These are phyloP conservation scores for Pandemis corylana DNA, from an alignment of 2,888 invertebrate genomes.

Conservation along the genomic window DNA sequence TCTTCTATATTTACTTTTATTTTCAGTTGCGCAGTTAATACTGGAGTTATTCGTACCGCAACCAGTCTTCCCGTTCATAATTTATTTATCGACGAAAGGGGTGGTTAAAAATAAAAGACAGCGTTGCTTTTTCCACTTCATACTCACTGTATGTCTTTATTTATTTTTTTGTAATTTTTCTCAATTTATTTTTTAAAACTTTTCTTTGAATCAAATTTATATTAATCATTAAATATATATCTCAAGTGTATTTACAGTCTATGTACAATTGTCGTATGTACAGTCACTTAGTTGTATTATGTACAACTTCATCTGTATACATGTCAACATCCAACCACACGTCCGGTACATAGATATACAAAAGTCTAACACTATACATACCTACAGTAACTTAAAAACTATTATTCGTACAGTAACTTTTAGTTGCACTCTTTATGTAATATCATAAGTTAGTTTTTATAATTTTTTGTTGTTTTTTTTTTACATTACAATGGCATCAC, in stretches of 20 bases:
- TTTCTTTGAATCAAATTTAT: constrained; percentile 79
- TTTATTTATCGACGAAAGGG: background rate
- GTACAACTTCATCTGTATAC: constrained; percentile 37
- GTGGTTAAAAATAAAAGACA: constrained; percentile 67
- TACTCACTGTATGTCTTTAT: constrained; percentile 83
- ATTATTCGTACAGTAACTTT: constrained; percentile 61
- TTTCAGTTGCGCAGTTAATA: too few relatives aligned
- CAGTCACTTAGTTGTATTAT: constrained; percentile 49
- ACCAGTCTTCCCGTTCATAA: too few relatives aligned
- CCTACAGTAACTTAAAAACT: constrained; percentile 47
- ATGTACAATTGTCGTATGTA: constrained; percentile 77
- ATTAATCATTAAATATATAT: constrained; percentile 80
- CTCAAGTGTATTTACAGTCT: constrained; percentile 78
- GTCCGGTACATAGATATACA: constrained; percentile 57
- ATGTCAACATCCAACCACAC: constrained; percentile 47
- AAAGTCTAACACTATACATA: constrained; percentile 47
- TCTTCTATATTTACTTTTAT: too few relatives aligned
- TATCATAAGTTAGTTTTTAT: constrained; percentile 53
- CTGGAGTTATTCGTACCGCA: too few relatives aligned
- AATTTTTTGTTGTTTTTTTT: constrained; percentile 52
- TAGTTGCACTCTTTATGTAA: constrained; percentile 67
- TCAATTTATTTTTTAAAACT: constrained; percentile 78
- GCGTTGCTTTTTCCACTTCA: constrained; percentile 77
- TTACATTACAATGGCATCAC: constrained; percentile 48
- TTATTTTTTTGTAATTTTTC: constrained; percentile 72